A percentile compares a stretch with the other conserved stretches of the same genome.
phyloP scores from a whole-genome alignment of 2,888 invertebrate genomes.

The Aethes cnicana region DNA sequence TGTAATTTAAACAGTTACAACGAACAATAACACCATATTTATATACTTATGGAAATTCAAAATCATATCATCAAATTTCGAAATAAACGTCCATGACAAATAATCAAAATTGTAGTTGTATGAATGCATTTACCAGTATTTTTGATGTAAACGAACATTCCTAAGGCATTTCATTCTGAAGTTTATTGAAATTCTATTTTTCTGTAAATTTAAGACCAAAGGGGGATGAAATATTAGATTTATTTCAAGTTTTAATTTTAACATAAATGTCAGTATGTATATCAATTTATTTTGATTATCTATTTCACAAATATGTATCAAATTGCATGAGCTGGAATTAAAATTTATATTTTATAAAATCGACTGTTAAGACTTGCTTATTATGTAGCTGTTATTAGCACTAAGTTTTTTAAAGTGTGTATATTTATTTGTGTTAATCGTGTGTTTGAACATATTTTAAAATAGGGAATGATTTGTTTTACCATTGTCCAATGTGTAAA shows the following conservation, averaged over 20 bases:
- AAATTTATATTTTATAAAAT: slow-evolving; percentile 1
- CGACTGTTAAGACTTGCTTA: slow-evolving; percentile 9
- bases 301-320: not conserved
- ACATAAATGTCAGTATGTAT: not conserved
- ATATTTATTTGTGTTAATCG: slow-evolving; percentile 71
- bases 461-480: slow-evolving; percentile 39
- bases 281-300: slow-evolving; percentile 2
- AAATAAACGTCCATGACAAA: slow-evolving; percentile 42
- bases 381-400: slow-evolving; percentile 16
- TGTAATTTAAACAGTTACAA: slow-evolving; percentile 34
- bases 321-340: slow-evolving; percentile 1
- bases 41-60: slow-evolving; percentile 9
- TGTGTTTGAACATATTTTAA: slow-evolving; percentile 54
- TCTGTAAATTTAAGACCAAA: not conserved
- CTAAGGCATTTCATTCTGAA: slow-evolving; percentile 20
- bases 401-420: slow-evolving; percentile 37
- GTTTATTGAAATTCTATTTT: not conserved
- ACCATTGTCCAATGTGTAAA: slow-evolving; percentile 9
- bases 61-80: slow-evolving; percentile 40
- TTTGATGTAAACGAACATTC: slow-evolving; percentile 25
- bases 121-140: slow-evolving; percentile 25
- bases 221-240: not conserved
- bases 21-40: slow-evolving; percentile 38
- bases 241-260: not conserved
- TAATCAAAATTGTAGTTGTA: slow-evolving; percentile 15